Base-by-base conservation (phyloP, 2,888 invertebrate species). In the Leptinotarsa rubiginosa region DNA sequence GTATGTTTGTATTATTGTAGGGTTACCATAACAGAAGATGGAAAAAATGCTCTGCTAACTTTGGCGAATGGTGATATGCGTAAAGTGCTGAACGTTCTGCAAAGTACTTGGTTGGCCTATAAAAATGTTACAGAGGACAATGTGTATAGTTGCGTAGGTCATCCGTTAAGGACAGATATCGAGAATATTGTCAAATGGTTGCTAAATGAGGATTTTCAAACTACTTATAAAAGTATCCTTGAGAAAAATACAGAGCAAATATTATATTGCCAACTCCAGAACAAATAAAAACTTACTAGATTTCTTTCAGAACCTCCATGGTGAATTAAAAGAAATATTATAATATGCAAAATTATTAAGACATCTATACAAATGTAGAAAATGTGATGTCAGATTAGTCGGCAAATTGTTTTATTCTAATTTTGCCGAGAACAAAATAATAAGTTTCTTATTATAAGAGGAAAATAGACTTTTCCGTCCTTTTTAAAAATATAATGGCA, bases 1-100 rank as follows among this genome's bases (percentile, higher is more conserved):
- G n/a, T n/a, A n/a, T n/a, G n/a, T 31, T 31, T 31, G 31, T 31
- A 31, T 31, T 31, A 75, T 87, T 88, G 10, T 84, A 97, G 96
- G n/a, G 91, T 98, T 10, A 91, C 91, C 76, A 93, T 96, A 41
- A 93, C 94, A 0, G 94, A 96, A 77, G 96, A 96, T 89, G 99
- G 98, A 0, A 93, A 95, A 85, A 91, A 95, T 80, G 98, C 99
- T 0, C 87, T 99, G 4, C 90, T 98, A 77, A 94, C 94, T 0
- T 89, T 99, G 1, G 95, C 98, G 0, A 94, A 94, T 74, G 99
- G 99, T 15, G 99, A 99, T 88, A 99, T 99, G 99, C 91, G 99
- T 80, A 96, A 96, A 87, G 97, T 98, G 0, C 88, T 99, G 25
- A 99, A 99, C 88, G 95, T 99, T 25, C 89, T 99, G 68, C 99